Evolutionary conservation across 2,888 invertebrate species (phyloP).

Genomic region (Nebria brevicollis): DNA sequence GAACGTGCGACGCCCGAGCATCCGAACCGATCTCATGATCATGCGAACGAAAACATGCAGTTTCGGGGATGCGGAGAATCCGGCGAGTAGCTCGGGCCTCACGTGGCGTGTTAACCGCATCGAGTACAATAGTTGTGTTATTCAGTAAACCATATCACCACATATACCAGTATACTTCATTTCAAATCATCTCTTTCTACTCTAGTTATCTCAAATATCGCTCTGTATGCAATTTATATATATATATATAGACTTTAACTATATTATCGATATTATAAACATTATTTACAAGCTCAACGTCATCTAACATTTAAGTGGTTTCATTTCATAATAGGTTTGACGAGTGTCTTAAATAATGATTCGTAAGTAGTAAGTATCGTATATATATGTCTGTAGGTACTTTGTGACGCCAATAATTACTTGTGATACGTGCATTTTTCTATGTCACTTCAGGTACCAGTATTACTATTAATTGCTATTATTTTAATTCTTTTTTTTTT

Average conservation of each 20-base stretch:
- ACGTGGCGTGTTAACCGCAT: constrained; percentile 40
- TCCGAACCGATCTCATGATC: constrained; percentile 87
- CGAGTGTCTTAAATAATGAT: no score
- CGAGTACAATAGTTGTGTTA: constrained; percentile 43
- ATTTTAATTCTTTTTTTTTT: no score
- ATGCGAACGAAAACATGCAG: constrained; percentile 86
- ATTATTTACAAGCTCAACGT: no score
- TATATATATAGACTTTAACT: neutral
- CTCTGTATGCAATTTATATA: constrained; percentile 32
- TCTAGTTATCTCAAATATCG: constrained; percentile 7
- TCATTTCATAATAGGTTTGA: no score
- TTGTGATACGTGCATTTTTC: no score
- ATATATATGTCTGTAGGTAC: no score
- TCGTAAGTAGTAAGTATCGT: no score
- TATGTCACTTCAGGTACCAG: no score
- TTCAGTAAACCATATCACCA: constrained; percentile 32
- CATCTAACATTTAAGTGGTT: no score
- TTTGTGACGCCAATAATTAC: no score
- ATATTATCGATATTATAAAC: no score
- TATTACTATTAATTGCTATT: no score
- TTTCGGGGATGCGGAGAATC: constrained; percentile 73
- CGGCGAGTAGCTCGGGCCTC: constrained; percentile 25
- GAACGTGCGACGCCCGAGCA: constrained; percentile 86
- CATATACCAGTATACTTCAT: neutral
- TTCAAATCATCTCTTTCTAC: neutral